phyloP scores from a whole-genome alignment of 1,140 invertebrate genomes.

The Megalopta genalis region DNA sequence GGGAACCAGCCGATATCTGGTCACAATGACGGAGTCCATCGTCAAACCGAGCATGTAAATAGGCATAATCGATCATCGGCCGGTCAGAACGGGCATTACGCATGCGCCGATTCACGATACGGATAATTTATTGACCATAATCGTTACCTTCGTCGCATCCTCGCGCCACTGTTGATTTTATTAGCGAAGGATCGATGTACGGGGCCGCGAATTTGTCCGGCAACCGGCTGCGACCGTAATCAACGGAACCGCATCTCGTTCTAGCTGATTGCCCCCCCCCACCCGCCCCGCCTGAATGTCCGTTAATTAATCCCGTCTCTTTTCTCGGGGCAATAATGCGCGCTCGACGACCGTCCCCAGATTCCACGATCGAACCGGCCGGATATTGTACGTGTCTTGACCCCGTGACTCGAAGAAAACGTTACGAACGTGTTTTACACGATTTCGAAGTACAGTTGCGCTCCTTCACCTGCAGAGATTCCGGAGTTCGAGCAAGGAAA shows the following conservation, averaged over 20 bases:
- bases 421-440: too few species aligned
- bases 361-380: not conserved
- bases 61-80: constrained; percentile 37
- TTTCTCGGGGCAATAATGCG: not conserved
- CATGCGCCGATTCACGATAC: constrained; percentile 15
- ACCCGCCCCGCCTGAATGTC: not conserved
- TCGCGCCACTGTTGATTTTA: constrained; percentile 36
- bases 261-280: not conserved
- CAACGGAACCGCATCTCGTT: not conserved
- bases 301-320: not conserved
- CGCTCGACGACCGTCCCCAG: not conserved
- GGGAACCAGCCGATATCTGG: constrained; percentile 20
- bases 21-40: constrained; percentile 28
- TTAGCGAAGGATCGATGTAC: constrained; percentile 16
- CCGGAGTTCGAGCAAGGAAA: too few species aligned
- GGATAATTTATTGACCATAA: constrained; percentile 42
- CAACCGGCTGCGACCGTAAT: not conserved
- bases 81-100: constrained; percentile 2
- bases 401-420: too few species aligned
- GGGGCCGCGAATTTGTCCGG: not conserved
- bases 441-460: too few species aligned
- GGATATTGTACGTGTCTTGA: not conserved
- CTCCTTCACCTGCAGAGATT: too few species aligned
- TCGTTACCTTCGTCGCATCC: constrained; percentile 37
- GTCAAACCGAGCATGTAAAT: constrained; percentile 34